These are phyloP conservation scores for Cygnus buccinator DNA, from an alignment of 2,113 vertebrate species.

Conservation along the genomic window DNA sequence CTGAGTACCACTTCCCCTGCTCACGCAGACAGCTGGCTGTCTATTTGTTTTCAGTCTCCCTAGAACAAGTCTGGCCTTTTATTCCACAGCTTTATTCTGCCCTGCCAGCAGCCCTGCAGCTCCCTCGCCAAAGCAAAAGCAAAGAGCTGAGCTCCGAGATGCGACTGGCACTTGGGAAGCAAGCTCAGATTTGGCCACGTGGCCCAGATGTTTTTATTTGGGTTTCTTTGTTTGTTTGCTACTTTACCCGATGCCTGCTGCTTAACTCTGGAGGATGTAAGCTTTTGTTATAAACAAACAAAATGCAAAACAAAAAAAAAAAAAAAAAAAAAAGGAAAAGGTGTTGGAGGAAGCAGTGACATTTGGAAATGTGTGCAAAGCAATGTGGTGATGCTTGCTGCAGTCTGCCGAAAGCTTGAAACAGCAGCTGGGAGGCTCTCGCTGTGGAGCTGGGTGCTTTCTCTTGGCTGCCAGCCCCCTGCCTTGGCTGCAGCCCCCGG, in stretches of 20 bases:
- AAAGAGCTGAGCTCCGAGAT: not conserved
- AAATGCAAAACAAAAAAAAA: not conserved
- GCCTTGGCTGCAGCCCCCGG: not conserved
- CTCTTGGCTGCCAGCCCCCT: not conserved
- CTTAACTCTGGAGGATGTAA: not conserved
- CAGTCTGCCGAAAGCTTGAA: not conserved
- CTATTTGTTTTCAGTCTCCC: not conserved
- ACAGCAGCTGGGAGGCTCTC: constrained; percentile 1
- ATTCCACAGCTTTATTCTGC: not conserved
- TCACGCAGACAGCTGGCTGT: not conserved
- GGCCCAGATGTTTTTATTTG: constrained; percentile 18
- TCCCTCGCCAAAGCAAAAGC: not conserved
- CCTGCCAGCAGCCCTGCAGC: constrained; percentile 6
- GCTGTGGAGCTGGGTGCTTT: not conserved
- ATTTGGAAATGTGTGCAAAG: not conserved
- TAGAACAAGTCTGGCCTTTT: constrained; percentile 5
- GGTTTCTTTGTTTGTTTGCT: not conserved
- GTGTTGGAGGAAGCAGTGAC: not conserved
- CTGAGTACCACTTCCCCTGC: not conserved
- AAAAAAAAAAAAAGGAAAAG: not conserved
- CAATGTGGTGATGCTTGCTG: not conserved
- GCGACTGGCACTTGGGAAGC: not conserved
- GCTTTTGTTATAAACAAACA: not conserved
- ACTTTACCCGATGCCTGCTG: not conserved
- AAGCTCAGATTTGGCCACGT: not conserved